Conservation (phyloP, 2,113 vertebrate species). For the Scortum barcoo region DNA sequence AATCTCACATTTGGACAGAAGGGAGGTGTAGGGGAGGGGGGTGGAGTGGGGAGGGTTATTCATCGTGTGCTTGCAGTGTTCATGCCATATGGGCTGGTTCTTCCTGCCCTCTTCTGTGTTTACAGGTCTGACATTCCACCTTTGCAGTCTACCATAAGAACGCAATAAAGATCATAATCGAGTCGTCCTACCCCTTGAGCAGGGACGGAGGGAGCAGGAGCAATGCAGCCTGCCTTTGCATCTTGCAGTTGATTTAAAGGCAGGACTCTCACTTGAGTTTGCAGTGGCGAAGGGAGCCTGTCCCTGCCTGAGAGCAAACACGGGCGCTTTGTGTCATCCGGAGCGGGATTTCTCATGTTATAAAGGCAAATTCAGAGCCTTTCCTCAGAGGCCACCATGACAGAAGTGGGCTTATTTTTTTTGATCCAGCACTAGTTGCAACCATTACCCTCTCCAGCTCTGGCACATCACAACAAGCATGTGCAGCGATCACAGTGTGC, state of each 20-base stretch:
- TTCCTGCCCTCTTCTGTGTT: slow-evolving; percentile 61
- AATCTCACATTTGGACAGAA: slow-evolving; percentile 32
- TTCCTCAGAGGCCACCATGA: slow-evolving; percentile 4
- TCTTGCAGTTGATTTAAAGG: slow-evolving; percentile 9
- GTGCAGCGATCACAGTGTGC: slow-evolving; percentile 43
- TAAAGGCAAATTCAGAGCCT: slow-evolving; percentile 9
- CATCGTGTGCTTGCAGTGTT: slow-evolving; percentile 35
- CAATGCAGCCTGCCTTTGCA: slow-evolving; percentile 35
- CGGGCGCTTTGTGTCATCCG: not conserved
- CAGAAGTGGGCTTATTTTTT: slow-evolving; percentile 48
- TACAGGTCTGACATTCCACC: slow-evolving; percentile 77
- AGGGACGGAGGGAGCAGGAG: slow-evolving; percentile 28
- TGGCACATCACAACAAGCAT: slow-evolving; percentile 44
- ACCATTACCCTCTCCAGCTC: slow-evolving; percentile 44
- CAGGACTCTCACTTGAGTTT: slow-evolving; percentile 14
- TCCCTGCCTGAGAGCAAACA: slow-evolving; percentile 1
- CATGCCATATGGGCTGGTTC: slow-evolving; percentile 47
- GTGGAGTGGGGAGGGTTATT: too few relatives aligned
- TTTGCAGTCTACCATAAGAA: slow-evolving; percentile 74
- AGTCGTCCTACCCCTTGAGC: slow-evolving; percentile 37
- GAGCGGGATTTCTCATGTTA: not conserved
- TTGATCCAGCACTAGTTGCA: slow-evolving; percentile 54
- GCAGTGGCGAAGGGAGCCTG: slow-evolving; percentile 1
- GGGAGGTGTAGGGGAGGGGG: too few relatives aligned
- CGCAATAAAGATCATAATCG: slow-evolving; percentile 74